Percentiles rank a stretch among this genome's conserved stretches.
phyloP scores from a whole-genome alignment of 2,797 vertebrate species.

The Tiaroga cobitis region DNA sequence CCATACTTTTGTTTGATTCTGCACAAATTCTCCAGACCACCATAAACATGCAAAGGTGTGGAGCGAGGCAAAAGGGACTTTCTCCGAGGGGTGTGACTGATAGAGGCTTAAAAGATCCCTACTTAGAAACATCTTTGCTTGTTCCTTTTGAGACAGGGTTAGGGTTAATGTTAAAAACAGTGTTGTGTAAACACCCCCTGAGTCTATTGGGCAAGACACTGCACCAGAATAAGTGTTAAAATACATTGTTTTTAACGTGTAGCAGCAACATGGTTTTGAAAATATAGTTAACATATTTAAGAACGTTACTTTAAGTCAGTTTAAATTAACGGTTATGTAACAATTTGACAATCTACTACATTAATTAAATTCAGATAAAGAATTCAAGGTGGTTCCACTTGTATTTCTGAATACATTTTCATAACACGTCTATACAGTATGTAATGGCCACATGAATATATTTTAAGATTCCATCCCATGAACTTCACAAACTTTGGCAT shows the following conservation, averaged over 20 bases:
- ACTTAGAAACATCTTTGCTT: no score
- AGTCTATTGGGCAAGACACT: no score
- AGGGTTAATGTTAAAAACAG: no score
- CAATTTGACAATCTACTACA: neutral
- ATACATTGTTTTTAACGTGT: neutral
- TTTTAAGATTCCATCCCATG: slow-evolving; percentile 10
- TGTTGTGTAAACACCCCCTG: no score
- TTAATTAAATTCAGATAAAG: neutral
- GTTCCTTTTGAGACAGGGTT: no score
- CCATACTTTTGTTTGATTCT: neutral
- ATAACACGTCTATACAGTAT: neutral
- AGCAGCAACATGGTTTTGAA: neutral
- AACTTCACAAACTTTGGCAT: slow-evolving; percentile 19
- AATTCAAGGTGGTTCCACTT: neutral
- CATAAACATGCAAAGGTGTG: neutral
- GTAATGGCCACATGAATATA: neutral
- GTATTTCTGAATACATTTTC: neutral
- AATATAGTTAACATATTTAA: neutral
- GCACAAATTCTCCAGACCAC: neutral
- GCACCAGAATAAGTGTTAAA: neutral
- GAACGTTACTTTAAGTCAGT: neutral
- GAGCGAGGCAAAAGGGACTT: neutral
- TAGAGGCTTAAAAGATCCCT: no score
- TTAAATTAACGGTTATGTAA: neutral
- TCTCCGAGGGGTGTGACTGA: neutral